phyloP scores from a whole-genome alignment of 2,113 vertebrate species.

The Lepus americanus region DNA sequence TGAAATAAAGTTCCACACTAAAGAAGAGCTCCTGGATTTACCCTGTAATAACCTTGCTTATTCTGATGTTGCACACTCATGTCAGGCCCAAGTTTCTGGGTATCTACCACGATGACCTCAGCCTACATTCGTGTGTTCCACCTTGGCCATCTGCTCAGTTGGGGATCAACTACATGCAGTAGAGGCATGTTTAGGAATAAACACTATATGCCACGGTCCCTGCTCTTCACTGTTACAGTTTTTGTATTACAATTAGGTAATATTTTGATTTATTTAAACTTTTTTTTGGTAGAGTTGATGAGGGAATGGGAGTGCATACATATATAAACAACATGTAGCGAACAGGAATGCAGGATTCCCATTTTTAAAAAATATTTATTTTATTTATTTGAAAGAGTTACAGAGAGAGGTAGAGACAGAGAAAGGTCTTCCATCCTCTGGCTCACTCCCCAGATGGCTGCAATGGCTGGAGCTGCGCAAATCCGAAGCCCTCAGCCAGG shows the following conservation, averaged over 20 bases:
- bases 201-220: background rate
- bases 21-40: background rate
- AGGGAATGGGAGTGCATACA: background rate
- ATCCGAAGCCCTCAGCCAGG: too few species aligned
- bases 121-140: background rate
- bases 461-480: too few species aligned
- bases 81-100: background rate
- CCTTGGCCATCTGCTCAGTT: background rate
- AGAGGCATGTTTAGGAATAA: background rate
- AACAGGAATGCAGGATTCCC: background rate
- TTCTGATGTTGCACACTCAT: background rate
- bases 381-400: too few species aligned
- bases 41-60: background rate
- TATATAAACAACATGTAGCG: background rate
- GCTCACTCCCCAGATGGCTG: too few species aligned
- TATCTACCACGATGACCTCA: background rate
- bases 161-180: too few species aligned
- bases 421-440: too few species aligned
- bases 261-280: background rate
- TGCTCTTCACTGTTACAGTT: background rate
- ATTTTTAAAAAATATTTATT: too few species aligned
- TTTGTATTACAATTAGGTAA: background rate
- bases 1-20: background rate
- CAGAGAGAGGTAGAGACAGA: too few species aligned
- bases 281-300: background rate